Evolutionary conservation across 2,797 vertebrate genomes (phyloP), one percentile per base, ranked within the genome.

Genomic region (Percopsis omiscomaycus): DNA sequence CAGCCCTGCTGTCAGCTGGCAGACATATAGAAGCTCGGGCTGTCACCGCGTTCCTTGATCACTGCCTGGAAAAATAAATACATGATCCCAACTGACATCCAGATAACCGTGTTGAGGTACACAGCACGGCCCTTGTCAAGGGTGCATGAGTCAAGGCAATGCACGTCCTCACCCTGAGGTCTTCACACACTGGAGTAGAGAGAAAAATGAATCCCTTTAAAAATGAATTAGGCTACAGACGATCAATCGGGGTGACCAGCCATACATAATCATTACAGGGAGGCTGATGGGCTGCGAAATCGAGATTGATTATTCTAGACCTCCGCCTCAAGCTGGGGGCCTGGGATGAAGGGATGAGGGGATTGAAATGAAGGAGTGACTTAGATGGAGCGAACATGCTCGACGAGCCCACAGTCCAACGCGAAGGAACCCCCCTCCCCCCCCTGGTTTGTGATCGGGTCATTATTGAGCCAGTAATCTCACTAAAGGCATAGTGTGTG

Each of bases 251-350:
- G 70, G 8, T 0, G 68, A 62, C 62, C 1, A 5, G 44, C 47
- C 10, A 61, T 69, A 64, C 57, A 59, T 71, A 61, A 78, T 71
- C 72, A 56, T 81, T 72, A 78, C 64, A 69, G 14, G 63, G 42
- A 0, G 61, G 64, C 57, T 59, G 67, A 70, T 55, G 63, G 55
- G 55, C 5, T 12, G 52, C 57, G 37, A 54, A 69, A 83, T 68
- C 44, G 55, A 77, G 74, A 80, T 63, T 0, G 66, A 80, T 77
- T 27, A 69, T 61, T 52, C 6, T 47, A 65, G 64, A 14, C 1
- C 8, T 22, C 8, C 12, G 64, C 60, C 11, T 6, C 28, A 37
- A 32, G 66, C 61, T 14, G 28, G 55, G 0, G 12, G 48, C 8
- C 0, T 5, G 16, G 28, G 53, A 64, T 29, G n/a, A 29, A 29